Conservation (phyloP, 2,888 invertebrate species). For the Mimumesa dahlbomi region DNA sequence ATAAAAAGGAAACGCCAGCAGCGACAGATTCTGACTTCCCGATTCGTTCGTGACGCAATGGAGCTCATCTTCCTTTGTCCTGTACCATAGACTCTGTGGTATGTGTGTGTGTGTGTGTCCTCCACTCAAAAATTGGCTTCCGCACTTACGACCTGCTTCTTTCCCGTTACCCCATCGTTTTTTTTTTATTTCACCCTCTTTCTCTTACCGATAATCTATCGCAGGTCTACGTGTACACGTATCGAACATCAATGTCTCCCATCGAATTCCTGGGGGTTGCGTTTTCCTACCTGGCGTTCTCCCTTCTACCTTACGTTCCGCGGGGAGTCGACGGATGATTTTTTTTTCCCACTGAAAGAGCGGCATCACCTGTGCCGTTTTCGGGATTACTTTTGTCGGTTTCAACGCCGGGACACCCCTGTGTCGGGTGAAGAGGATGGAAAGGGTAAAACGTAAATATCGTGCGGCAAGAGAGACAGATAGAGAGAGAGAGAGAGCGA, state of each 20-base stretch:
- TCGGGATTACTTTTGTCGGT: constrained; percentile 78
- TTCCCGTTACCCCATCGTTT: constrained; percentile 19
- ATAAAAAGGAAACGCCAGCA: constrained; percentile 8
- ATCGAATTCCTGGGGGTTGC: no score
- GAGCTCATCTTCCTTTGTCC: constrained; percentile 41
- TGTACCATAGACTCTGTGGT: no score
- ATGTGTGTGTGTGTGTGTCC: no score
- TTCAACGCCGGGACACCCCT: constrained; percentile 65
- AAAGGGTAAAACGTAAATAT: constrained; percentile 45
- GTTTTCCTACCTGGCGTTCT: constrained; percentile 48
- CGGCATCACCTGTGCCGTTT: constrained; percentile 77
- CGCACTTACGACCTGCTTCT: constrained; percentile 64
- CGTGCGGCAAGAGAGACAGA: constrained; percentile 27
- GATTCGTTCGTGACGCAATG: constrained; percentile 42
- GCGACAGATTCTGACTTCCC: constrained; percentile 56
- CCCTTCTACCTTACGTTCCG: constrained; percentile 40
- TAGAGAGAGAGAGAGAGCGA: constrained; percentile 40
- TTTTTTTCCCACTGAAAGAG: constrained; percentile 65
- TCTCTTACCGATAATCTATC: constrained; percentile 44
- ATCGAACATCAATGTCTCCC: constrained; percentile 28
- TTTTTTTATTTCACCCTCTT: neutral
- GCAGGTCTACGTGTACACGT: constrained; percentile 32
- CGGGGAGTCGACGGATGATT: constrained; percentile 60
- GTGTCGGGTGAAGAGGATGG: constrained; percentile 44
- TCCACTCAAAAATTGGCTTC: constrained; percentile 73